Conservation (phyloP, 2,113 vertebrate species). For the Columba janthina region DNA sequence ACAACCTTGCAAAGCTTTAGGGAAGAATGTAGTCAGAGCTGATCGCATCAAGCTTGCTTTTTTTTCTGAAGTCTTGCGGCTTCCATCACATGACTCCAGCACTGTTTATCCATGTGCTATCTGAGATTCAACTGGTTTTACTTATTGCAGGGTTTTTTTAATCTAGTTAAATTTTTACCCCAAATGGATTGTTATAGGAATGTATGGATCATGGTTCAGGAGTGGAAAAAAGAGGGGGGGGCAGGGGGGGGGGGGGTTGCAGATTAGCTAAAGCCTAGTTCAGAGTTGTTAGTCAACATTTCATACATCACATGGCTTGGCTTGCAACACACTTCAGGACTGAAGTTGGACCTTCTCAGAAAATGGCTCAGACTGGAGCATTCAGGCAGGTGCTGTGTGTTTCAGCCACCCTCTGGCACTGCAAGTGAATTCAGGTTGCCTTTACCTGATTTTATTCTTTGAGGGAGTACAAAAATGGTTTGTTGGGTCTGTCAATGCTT, state of each 20-base stretch:
- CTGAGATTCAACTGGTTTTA: fast-evolving
- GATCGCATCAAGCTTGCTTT: not conserved
- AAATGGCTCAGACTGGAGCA: not conserved
- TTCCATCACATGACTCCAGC: not conserved
- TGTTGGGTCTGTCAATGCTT: not conserved
- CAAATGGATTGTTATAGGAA: not conserved
- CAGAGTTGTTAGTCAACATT: not conserved
- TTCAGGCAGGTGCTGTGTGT: fast-evolving
- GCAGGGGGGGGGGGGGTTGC: no score
- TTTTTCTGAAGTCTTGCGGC: not conserved
- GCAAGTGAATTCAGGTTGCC: not conserved
- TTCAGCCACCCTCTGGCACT: not conserved
- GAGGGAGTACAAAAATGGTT: not conserved
- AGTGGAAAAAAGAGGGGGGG: not conserved
- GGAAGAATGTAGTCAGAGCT: not conserved
- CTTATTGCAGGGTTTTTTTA: not conserved
- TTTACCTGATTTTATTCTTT: not conserved
- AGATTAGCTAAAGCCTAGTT: not conserved
- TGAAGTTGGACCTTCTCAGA: not conserved
- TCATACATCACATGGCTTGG: not conserved
- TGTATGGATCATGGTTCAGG: not conserved
- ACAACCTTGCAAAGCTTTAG: not conserved
- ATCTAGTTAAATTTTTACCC: not conserved
- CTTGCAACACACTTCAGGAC: not conserved
- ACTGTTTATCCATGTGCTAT: not conserved